Percentiles rank a stretch among this genome's conserved stretches.
Evolutionary conservation across 2,113 vertebrate species (phyloP).

Genomic region (Halichoerus grypus): DNA sequence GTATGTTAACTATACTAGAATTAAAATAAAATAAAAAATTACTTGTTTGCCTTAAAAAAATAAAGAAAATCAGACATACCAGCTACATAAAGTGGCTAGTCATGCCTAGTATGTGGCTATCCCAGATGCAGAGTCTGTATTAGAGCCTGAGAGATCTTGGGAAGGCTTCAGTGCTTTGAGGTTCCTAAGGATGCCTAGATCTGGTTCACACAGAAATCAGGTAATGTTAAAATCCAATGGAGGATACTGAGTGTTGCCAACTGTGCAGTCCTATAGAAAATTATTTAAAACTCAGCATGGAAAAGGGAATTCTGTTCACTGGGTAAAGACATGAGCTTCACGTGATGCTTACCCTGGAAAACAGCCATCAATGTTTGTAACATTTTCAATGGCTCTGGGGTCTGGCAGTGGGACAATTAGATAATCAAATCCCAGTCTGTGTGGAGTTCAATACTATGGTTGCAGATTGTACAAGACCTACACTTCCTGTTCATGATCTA

Average conservation of each 20-base stretch:
- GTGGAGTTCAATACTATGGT: neutral
- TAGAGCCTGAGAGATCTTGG: neutral
- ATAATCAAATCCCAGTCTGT: neutral
- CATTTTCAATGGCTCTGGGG: neutral
- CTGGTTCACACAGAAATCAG: neutral
- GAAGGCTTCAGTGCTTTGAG: neutral
- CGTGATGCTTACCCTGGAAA: neutral
- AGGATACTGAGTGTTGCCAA: neutral
- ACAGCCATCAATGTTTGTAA: neutral
- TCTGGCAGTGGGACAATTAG: neutral
- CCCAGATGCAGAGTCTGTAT: neutral
- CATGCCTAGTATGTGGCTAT: neutral
- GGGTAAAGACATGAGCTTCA: neutral
- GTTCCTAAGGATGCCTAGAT: neutral
- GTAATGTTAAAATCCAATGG: neutral
- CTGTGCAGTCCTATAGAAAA: neutral
- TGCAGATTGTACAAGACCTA: neutral
- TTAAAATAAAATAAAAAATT: neutral
- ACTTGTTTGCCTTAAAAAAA: neutral
- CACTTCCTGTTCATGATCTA: neutral
- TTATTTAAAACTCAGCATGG: neutral
- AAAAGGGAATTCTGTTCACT: neutral
- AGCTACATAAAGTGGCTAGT: neutral
- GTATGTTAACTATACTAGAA: neutral
- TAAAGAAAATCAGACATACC: neutral